These are phyloP conservation scores for Callopanchax toddi DNA, from an alignment of 2,113 vertebrate genomes.

Conservation along the genomic window DNA sequence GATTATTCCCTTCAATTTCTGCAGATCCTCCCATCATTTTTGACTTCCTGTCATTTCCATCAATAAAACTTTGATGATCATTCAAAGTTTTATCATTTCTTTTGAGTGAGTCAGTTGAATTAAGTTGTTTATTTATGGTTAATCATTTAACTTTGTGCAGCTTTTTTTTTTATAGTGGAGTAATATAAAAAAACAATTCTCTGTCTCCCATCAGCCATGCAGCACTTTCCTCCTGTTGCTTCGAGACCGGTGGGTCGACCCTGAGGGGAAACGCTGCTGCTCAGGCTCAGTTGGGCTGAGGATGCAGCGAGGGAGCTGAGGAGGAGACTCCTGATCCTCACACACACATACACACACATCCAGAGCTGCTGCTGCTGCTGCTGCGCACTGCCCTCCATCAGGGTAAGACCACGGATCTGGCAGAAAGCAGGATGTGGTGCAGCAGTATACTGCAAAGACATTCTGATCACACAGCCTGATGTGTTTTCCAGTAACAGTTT, in stretches of 20 bases:
- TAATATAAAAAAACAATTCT: conserved; percentile 30
- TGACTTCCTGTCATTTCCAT: no score
- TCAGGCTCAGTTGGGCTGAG: conserved; percentile 51
- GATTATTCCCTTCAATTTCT: no score
- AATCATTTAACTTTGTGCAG: background rate
- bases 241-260: conserved; percentile 50
- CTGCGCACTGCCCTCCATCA: conserved; percentile 71
- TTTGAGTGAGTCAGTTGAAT: no score
- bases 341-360: conserved; percentile 45
- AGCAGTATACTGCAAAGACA: conserved; percentile 27
- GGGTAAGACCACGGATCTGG: conserved; percentile 49
- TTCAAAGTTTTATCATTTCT: no score
- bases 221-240: conserved; percentile 52
- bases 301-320: conserved; percentile 72
- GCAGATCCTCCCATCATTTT: no score
- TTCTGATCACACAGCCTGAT: conserved; percentile 36
- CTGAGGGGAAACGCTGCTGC: conserved; percentile 47
- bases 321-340: conserved; percentile 58
- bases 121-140: background rate
- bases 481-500: conserved; percentile 35
- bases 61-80: no score
- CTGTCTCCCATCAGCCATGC: conserved; percentile 52
- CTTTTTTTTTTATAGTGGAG: background rate
- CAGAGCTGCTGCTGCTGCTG: conserved; percentile 62
- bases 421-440: conserved; percentile 57